Percentiles rank a stretch among this genome's conserved stretches.
Conservation (phyloP, 2,113 vertebrate species). For the Festucalex cinctus region DNA sequence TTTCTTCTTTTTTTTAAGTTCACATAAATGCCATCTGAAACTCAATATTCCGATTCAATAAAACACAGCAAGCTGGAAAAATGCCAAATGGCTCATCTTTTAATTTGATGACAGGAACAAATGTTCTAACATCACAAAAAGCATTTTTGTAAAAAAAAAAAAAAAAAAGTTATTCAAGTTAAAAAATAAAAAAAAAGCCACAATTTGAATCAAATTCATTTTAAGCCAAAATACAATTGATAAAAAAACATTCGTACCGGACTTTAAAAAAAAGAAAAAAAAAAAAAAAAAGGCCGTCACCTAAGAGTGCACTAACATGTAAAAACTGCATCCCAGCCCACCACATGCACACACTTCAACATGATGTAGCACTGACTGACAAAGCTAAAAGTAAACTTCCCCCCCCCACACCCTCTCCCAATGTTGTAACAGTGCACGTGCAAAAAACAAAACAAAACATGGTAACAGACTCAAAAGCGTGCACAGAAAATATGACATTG, state of each 20-base stretch:
- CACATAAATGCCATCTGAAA: too few species aligned
- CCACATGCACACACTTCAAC: not conserved
- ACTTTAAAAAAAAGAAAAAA: conserved; percentile 29
- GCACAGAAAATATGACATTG: conserved; percentile 15
- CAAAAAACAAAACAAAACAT: not conserved
- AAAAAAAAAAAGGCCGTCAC: conserved; percentile 34
- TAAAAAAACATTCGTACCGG: conserved; percentile 43
- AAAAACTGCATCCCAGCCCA: conserved; percentile 35
- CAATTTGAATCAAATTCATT: not conserved
- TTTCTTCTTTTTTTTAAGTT: not conserved
- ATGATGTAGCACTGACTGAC: conserved; percentile 31
- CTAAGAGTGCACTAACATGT: conserved; percentile 46
- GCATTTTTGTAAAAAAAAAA: not conserved
- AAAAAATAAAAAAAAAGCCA: too few species aligned
- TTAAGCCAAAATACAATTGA: conserved; percentile 31
- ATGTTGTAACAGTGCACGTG: conserved; percentile 22
- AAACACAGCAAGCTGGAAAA: not conserved
- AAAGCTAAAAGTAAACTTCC: conserved; percentile 38
- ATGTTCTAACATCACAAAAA: not conserved
- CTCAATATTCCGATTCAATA: not conserved
- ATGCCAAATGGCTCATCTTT: not conserved
- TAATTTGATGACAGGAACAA: conserved; percentile 1
- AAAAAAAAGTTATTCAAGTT: not conserved
- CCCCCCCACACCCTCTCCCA: not conserved
- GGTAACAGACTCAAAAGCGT: not conserved